These are phyloP conservation scores for Siphonodentalium dalli DNA, from an alignment of 2,888 invertebrate species.

Conservation along the genomic window DNA sequence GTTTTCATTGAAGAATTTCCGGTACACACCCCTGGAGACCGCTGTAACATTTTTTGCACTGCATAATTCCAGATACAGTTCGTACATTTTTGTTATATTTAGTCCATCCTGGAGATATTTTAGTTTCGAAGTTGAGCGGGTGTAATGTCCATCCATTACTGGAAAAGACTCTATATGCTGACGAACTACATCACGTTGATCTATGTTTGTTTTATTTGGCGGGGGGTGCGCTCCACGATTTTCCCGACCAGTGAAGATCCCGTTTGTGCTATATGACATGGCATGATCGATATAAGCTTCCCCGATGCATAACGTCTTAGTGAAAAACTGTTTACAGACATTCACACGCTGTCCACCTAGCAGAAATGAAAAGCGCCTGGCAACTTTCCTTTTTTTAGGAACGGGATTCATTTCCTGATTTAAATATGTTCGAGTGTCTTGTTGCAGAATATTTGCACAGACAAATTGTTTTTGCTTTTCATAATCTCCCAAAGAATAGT, in stretches of 20 bases:
- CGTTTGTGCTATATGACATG: background rate
- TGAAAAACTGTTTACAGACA: constrained; percentile 11
- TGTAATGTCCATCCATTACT: constrained; percentile 8
- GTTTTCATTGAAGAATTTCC: constrained; percentile 4
- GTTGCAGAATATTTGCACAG: background rate
- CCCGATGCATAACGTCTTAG: constrained; percentile 6
- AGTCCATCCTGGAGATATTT: constrained; percentile 9
- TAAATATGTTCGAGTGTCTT: background rate
- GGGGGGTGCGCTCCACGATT: constrained; percentile 2
- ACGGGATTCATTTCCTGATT: background rate
- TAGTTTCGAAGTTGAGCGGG: constrained; percentile 1
- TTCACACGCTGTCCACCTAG: background rate
- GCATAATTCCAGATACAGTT: constrained; percentile 4
- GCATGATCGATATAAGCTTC: background rate
- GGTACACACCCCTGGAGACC: constrained; percentile 3
- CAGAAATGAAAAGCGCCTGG: background rate
- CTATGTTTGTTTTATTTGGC: background rate
- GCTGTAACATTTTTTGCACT: background rate
- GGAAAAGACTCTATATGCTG: constrained; percentile 13
- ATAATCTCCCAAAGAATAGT: background rate
- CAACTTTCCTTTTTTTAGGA: background rate
- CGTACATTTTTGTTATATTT: constrained; percentile 5
- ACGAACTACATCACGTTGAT: constrained; percentile 1
- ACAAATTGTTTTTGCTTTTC: constrained; percentile 13
- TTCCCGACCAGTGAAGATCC: constrained; percentile 1